phyloP scores from a whole-genome alignment of 2,797 vertebrate genomes.

The Nyctibius grandis region DNA sequence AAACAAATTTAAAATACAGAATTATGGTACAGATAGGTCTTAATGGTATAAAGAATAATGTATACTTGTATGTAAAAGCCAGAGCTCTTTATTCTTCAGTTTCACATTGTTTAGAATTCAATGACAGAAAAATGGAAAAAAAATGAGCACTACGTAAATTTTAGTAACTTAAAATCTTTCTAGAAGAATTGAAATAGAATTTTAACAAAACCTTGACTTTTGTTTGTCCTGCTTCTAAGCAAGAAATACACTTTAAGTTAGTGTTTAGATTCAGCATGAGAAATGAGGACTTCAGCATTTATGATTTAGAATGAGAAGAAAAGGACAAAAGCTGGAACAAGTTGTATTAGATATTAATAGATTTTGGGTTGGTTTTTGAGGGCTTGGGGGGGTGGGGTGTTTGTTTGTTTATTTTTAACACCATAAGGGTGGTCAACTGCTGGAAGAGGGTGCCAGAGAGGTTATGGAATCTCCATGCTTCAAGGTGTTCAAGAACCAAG shows the following conservation, averaged over 20 bases:
- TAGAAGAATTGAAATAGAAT: background rate
- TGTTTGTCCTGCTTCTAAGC: background rate
- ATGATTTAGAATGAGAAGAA: background rate
- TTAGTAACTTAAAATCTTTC: background rate
- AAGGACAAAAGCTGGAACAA: fast-evolving
- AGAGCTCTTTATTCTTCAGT: background rate
- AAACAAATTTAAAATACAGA: background rate
- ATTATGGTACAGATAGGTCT: background rate
- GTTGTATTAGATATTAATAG: background rate
- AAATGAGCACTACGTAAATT: background rate
- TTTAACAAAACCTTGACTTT: background rate
- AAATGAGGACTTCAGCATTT: background rate
- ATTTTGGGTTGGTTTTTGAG: background rate
- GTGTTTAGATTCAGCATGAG: background rate
- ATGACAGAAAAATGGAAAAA: background rate
- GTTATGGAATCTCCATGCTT: background rate
- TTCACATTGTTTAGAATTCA: background rate
- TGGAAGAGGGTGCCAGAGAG: background rate
- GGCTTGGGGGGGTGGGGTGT: fast-evolving
- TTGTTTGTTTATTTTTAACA: background rate
- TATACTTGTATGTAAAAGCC: background rate
- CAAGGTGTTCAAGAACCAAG: background rate
- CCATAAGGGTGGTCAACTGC: background rate
- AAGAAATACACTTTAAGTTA: background rate
- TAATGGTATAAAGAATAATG: background rate